Evolutionary conservation across 2,113 vertebrate species (phyloP).

Genomic region (Epinephelus cyanopodus): DNA sequence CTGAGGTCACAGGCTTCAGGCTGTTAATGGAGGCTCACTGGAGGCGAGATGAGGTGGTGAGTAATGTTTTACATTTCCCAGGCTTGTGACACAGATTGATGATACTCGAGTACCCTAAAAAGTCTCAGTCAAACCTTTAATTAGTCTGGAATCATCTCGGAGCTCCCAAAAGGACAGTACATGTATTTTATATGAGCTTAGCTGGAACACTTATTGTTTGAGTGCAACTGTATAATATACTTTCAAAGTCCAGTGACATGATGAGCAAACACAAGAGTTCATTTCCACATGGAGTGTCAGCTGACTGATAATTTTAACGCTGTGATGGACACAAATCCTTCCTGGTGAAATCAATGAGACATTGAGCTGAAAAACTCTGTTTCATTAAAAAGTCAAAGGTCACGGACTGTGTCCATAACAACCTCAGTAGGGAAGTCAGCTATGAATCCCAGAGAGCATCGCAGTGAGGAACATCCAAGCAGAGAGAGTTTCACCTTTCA

Average conservation of each 20-base stretch:
- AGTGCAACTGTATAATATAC: not conserved
- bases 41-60: not conserved
- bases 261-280: not conserved
- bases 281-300: not conserved
- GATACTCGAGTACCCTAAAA: not conserved
- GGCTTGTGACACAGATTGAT: slow-evolving; percentile 25
- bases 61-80: not conserved
- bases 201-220: not conserved
- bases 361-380: not conserved
- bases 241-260: not conserved
- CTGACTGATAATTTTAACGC: too few relatives aligned
- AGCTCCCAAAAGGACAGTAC: not conserved
- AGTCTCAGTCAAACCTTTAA: slow-evolving; percentile 1
- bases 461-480: not conserved
- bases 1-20: not conserved
- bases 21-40: not conserved
- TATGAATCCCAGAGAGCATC: not conserved
- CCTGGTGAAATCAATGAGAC: not conserved
- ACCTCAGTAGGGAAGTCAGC: not conserved
- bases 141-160: not conserved
- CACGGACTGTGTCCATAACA: not conserved
- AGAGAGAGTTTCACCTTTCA: slow-evolving; percentile 4
- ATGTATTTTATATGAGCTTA: not conserved
- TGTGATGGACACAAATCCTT: not conserved
- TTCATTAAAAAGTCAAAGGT: not conserved